Base-by-base conservation (phyloP, 1,140 invertebrate genomes). In the Drosophila bifasciata region DNA sequence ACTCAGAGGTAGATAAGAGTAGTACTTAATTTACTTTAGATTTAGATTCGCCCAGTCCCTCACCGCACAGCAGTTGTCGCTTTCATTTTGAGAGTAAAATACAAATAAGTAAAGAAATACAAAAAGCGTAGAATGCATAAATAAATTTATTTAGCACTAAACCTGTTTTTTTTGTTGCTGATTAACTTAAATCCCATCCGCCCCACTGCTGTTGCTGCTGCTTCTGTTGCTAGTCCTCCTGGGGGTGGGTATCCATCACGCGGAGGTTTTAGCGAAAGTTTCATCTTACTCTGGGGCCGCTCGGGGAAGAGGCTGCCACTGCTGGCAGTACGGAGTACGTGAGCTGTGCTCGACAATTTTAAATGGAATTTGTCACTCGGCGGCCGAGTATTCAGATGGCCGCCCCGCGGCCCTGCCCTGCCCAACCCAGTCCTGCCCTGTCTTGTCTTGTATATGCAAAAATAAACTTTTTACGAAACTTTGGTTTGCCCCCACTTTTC, bases 281-380 rank as follows among this genome's bases (percentile, higher is more conserved):
- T 88, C 70, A 78, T 90, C 84, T 90, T 90, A 80, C 84, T 81
- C 78, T 75, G 81, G 73, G 75, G 60, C 23, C 21, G 28, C 69
- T n/a, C 45, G 49, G 43, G 40, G 58, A 28, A 40, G 16, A 51
- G 44, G 58, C 6, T 32, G 11, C 32, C 11, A 13, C 32, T 36
- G 41, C 7, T 41, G 36, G 49, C 19, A 41, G 57, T 23, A n/a
- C n/a, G 63, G 66, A 68, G 79, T 77, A 81, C 85, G 85, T 89
- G 86, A 81, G 86, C 79, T 85, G 56, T 67, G 77, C 89, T 84
- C 66, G 68, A 77, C 83, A 90, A 90, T 90, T 90, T 89, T 90
- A 89, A 90, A 90, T 90, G 88, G 89, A 85, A 90, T 90, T 90
- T 90, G 88, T 90, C 88, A 90, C 89, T 75, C 83, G 74, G 64